phyloP scores from a whole-genome alignment of 1,140 invertebrate species.

The Limonius californicus region DNA sequence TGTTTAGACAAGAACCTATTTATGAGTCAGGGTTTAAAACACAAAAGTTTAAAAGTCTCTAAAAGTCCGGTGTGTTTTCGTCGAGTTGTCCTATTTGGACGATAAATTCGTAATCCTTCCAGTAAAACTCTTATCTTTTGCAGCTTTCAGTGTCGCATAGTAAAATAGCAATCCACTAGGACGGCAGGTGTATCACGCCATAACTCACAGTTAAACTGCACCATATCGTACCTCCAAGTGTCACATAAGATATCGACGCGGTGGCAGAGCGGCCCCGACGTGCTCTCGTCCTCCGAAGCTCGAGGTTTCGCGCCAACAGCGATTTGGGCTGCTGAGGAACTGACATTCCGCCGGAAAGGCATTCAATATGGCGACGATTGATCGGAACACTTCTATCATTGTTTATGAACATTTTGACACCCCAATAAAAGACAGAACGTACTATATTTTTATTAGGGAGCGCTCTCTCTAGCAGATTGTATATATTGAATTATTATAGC shows the following conservation, averaged over 20 bases:
- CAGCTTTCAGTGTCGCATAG: slow-evolving; percentile 1
- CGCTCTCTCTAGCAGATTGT: not conserved
- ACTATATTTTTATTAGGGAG: slow-evolving; percentile 1
- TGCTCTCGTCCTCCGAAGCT: not conserved
- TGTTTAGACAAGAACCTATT: too few relatives aligned
- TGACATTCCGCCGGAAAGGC: slow-evolving; percentile 26
- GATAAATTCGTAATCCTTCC: not conserved
- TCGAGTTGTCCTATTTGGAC: not conserved
- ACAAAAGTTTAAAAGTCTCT: too few relatives aligned
- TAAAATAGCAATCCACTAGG: slow-evolving; percentile 6
- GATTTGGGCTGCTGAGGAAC: not conserved
- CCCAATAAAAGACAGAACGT: slow-evolving; percentile 25
- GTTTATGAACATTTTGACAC: slow-evolving; percentile 34
- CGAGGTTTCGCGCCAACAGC: not conserved
- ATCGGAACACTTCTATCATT: slow-evolving; percentile 33
- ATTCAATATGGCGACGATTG: slow-evolving; percentile 33
- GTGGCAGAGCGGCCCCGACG: not conserved
- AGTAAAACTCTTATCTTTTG: slow-evolving; percentile 4
- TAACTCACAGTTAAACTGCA: slow-evolving; percentile 28
- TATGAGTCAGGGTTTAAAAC: too few relatives aligned
- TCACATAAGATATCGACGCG: slow-evolving; percentile 34
- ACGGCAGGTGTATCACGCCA: slow-evolving; percentile 16
- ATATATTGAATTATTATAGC: too few relatives aligned
- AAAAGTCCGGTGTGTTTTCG: too few relatives aligned
- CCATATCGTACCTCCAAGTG: slow-evolving; percentile 18